Evolutionary conservation across 2,797 vertebrate species (phyloP), one percentile per base, ranked within the genome.

Genomic region (Eidolon dupreanum): DNA sequence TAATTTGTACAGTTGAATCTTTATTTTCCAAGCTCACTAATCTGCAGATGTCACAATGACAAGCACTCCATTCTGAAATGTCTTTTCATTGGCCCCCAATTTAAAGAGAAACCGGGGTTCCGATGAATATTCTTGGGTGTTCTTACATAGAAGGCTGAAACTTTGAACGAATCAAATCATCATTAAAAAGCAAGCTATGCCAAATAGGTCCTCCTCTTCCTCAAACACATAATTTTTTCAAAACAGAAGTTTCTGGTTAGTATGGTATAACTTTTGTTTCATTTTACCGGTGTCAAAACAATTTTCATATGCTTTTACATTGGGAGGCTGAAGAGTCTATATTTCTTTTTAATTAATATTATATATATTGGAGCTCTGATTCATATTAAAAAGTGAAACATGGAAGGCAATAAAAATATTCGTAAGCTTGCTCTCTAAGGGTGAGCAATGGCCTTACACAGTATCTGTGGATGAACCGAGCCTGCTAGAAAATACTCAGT

Each of bases 301-400:
- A 43, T 95, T 55, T 71, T 49, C 33, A 61, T 90, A 31, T 17
- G 4, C 26, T 86, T 94, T 89, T 57, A 33, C 46, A 51, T 17
- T 36, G 33, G 33, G 46, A 93, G 16, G 59, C 17, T 87, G 89
- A 84, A 82, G 61, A 16, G 6, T 61, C 28, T 7, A 26, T 66
- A 36, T 78, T 94, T 85, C 68, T 87, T 96, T 90, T 84, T 90
- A 90, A 36, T 28, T 26, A 70, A 1, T 82, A 8, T 61, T 43
- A 13, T 16, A 16, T 57, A 49, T 41, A 90, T 26, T 86, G 13
- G 33, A 84, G 19, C 28, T 92, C 49, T 43, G 15, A 12, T 22
- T 75, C 15, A 16, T 19, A 49, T 71, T 68, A 31, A 92, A 75
- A 65, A 26, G 13, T 46, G 33, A 8, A 49, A 59, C 66, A 65